Base-by-base conservation (phyloP, 2,888 invertebrate species). In the Drosophila nigricruria region DNA sequence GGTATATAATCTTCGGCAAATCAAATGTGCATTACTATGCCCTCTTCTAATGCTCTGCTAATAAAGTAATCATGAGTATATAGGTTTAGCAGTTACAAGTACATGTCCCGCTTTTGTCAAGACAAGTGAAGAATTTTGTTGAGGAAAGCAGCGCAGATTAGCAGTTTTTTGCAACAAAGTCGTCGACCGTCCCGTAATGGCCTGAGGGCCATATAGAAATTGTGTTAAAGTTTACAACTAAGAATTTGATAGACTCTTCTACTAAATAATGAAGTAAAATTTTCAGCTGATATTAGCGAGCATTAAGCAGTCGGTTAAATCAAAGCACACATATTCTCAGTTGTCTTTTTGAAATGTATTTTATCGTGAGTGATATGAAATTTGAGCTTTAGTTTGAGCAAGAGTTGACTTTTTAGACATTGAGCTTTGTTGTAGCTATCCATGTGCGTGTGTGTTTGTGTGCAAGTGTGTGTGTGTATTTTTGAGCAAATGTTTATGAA, bases 351-450 rank as follows among this genome's bases (percentile, higher is more conserved):
- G 6, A 45, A 42, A 30, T n/a, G 10, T 36, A 36, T 36, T 53
- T 54, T 58, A 36, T 12, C 36, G 42, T 63, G 76, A 78, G 78
- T 65, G 61, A 65, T 58, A 45, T 45, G 79, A 54, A 53, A 79
- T 66, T 70, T 70, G 79, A 77, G 76, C 79, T 64, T 76, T 79
- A 59, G 38, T 64, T 63, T 68, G 14, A 43, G 40, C 42, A 36
- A 45, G 58, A 52, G 18, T 27, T 23, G 32, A 32, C 30, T 52
- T 16, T 43, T 36, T 14, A 49, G 25, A 36, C 25, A 47, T 5
- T 65, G 65, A 53, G 43, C 45, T 54, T 47, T 40, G 38, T 50
- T 25, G 25, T 12, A 12, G 36, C 18, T 56, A 40, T 16, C 53
- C 16, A 43, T 52, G 34, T 58, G 34, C 16, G 59, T 12, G 34